Evolutionary conservation across 1,140 invertebrate genomes (phyloP), one percentile per base, ranked within the genome.

Genomic region (Neodiprion fabricii): DNA sequence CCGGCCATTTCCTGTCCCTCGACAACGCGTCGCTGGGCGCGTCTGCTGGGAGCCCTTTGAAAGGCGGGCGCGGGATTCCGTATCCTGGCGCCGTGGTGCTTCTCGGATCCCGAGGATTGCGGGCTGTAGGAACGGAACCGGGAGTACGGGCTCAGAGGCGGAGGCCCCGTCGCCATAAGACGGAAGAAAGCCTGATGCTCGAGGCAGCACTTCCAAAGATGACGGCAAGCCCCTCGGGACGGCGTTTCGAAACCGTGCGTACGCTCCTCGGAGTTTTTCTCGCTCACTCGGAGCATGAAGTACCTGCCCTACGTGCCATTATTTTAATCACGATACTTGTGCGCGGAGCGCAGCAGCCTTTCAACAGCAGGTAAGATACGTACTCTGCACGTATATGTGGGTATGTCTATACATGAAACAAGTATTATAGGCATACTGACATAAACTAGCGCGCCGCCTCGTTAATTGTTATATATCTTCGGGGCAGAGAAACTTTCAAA

Each of bases 101-200:
- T 94, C 88, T 87, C 89, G 9, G 81, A 82, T 10, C 80, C 82
- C 14, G 83, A 82, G n/a, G 85, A 95, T 91, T 77, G 92, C 89
- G 82, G 93, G 90, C 79, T 86, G 90, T 90, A 84, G 90, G 91
- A 78, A 89, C 94, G 70, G 92, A 92, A 79, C 92, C 93, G 88
- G 91, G 95, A 88, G 68, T 89, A 89, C 0, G 87, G 87, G 69
- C 87, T 88, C 14, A 89, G 49, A 0, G 87, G 87, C 7, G 87
- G 87, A 50, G 87, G 87, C 1, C 87, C 87, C 0, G 87, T 87
- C 17, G 87, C 84, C 84, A 96, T 94, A 67, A 99, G 90, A 71
- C 98, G 92, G 91, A 99, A 99, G 91, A 99, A 99, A 4, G 96
- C 95, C 88, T 99, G 98, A 86, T 99, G 97, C 83, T 99, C 98